These are phyloP conservation scores for Rhodinocichla rosea DNA, from an alignment of 2,113 vertebrate genomes.

Conservation along the genomic window DNA sequence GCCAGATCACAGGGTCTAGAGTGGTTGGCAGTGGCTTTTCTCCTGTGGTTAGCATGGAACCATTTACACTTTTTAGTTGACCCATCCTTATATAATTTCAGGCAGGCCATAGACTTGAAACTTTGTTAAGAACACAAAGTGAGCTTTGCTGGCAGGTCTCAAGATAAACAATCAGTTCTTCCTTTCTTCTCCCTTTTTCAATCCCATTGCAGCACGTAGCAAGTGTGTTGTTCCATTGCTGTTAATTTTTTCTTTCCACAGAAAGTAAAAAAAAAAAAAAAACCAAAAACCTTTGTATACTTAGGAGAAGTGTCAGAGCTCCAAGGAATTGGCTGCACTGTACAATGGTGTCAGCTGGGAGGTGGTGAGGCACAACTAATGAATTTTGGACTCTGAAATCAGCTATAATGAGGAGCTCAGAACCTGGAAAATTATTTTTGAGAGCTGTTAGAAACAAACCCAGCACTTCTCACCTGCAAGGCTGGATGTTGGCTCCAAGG, in stretches of 20 bases:
- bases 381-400: background rate
- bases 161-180: background rate
- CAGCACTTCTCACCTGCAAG: background rate
- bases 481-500: background rate
- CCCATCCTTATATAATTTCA: background rate
- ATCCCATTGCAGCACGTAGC: background rate
- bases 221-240: background rate
- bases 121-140: background rate
- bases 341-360: background rate
- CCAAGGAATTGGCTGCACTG: background rate
- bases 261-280: background rate
- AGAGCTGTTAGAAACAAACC: background rate
- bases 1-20: background rate
- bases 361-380: background rate
- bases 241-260: background rate
- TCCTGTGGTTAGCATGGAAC: background rate
- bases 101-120: background rate
- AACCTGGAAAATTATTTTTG: background rate
- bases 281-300: background rate
- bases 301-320: background rate
- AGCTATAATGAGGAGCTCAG: background rate
- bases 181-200: fast-evolving
- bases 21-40: background rate
- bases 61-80: background rate
- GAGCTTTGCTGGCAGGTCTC: background rate